Evolutionary conservation across 1,140 invertebrate genomes (phyloP), one percentile per base, ranked within the genome.

Genomic region (Pogonomyrmex barbatus): DNA sequence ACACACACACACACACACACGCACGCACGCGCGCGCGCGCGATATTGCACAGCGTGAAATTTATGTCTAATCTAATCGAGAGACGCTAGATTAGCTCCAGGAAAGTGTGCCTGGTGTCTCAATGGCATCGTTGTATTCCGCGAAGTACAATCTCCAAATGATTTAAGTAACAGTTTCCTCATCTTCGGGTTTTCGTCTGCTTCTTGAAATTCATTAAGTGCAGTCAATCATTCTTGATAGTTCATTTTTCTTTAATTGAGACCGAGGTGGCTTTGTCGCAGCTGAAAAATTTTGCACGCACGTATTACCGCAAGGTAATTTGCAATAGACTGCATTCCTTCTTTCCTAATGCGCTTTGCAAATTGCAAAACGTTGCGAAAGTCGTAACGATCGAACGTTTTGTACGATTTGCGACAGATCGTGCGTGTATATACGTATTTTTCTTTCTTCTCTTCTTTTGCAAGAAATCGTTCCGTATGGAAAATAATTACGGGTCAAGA

Each of bases 341-440:
- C 3, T 36, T 81, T 62, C 6, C 10, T 63, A 62, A 65, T 24
- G 30, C n/a, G 33, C n/a, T 17, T 12, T 73, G 14, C 17, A 39
- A 76, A 75, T 68, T 82, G 30, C 65, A 50, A 78, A 52, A 71
- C 36, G 24, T 77, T 65, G 39, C 24, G 45, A 24, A 24, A 62
- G 8, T 4, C 12, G 45, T 62, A 62, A 60, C 47, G 39, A 42
- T 78, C 8, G 54, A 1, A 56, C 8, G 30, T 60, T 10, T 60
- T 10, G 58, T 30, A 10, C 24, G 14, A 58, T 14, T 60, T 76
- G 54, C 12, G n/a, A 58, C 24, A 60, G 8, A 42, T 42, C 2
- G 14, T 30, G 33, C 9, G 10, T 56, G 33, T 39, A 24, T 9
- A 36, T 24, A 67, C 42, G n/a, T 3, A 1, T 10, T 14, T 47